A percentile compares a stretch with the other conserved stretches of the same genome.
phyloP scores from a whole-genome alignment of 2,888 invertebrate genomes.

The Tinea trinotella region DNA sequence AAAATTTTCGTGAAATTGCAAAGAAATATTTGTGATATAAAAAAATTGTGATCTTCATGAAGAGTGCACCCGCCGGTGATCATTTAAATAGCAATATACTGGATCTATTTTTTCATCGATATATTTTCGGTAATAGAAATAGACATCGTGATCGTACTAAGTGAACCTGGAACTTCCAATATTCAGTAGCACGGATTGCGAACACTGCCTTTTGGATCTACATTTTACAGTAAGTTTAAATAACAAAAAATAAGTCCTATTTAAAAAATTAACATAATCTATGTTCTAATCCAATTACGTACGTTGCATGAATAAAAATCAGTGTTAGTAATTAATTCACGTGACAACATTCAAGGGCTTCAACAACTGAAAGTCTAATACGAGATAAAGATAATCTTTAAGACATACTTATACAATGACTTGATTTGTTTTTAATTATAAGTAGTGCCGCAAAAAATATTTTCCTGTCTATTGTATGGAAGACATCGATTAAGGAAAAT shows the following conservation, averaged over 20 bases:
- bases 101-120: constrained; percentile 43
- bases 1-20: constrained; percentile 64
- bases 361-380: not conserved
- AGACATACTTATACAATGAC: constrained; percentile 13
- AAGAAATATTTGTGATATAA: constrained; percentile 57
- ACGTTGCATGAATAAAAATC: not conserved
- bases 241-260: not conserved
- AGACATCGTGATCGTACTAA: constrained; percentile 51
- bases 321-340: not conserved
- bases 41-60: constrained; percentile 45
- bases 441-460: constrained; percentile 21
- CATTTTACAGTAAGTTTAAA: not conserved
- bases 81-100: constrained; percentile 30
- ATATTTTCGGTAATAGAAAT: constrained; percentile 36
- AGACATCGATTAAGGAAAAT: constrained; percentile 28
- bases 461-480: constrained; percentile 36
- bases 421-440: constrained; percentile 17
- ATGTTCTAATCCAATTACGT: not conserved
- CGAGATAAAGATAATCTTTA: constrained; percentile 15
- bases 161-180: constrained; percentile 47
- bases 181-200: constrained; percentile 64
- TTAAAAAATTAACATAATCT: not conserved
- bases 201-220: constrained; percentile 30
- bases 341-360: not conserved
- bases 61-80: constrained; percentile 61